Evolutionary conservation across 2,113 vertebrate genomes (phyloP), one percentile per base, ranked within the genome.

Genomic region (Tachysurus vachellii): DNA sequence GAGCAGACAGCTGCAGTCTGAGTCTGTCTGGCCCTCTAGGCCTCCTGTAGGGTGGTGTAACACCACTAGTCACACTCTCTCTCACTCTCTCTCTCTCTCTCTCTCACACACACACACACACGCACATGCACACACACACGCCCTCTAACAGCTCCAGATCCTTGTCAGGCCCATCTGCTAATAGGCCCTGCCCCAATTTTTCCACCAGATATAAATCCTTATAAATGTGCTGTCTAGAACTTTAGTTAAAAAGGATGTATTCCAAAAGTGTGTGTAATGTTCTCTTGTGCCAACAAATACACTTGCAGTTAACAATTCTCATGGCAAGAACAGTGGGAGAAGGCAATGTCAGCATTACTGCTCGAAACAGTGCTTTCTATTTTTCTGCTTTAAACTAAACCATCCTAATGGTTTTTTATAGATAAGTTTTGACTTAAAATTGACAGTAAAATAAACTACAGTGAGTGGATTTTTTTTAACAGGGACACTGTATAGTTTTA

Each of bases 1-100:
- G 90, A 93, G 88, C 90, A 93, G 94, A 93, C 93, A 95, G 92
- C 93, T 94, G 94, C 93, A 93, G 91, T 80, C 70, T 83, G 91
- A 91, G 88, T 93, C 93, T 92, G 89, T 91, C 93, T 94, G 92
- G 91, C 91, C 91, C 91, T 85, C 57, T 86, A 85, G 91, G 93
- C 93, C 88, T 91, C 93, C 93, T 89, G 91, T 93, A 92, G 92
- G 90, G 94, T 82, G 79, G 26, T 31, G 28, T 59, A 88, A 83
- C 86, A 82, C 66, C 68, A 57, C 31, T 26, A 21, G 10, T 13
- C 66, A 23, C 75, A 47, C 53, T 21, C 47, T 53, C 66, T 42
- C 14, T 1, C 36, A 36, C 36, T 36, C 36, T 31, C 79, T 17
- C 44, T 64, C 71, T 50, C 66, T 36, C 14, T 17, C n/a, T 19